Base-by-base conservation (phyloP, 2,113 vertebrate species). In the crab-eating macaque (Macaca fascicularis) region DNA sequence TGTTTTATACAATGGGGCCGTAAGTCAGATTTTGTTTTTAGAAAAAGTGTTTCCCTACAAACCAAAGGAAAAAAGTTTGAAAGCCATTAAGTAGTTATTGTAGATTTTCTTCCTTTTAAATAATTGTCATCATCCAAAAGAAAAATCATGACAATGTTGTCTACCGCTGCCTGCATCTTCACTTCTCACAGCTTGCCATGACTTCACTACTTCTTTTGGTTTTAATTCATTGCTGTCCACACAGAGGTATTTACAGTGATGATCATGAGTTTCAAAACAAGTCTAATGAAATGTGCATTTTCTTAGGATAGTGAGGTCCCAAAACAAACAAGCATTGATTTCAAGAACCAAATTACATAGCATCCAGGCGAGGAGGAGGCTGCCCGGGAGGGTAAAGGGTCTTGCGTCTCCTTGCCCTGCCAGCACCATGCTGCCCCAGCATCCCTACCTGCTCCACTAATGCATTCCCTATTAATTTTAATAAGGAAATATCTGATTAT, bases 201-300 rank as follows among this genome's bases (percentile, higher is more conserved):
- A 76, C 55, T n/a, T 72, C 22, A 10, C 43, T 9, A 4, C 92
- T 76, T 75, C 64, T 55, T 52, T 69, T 22, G 72, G 81, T 81
- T 94, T 96, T 91, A 52, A 91, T 89, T 83, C 84, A 79, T 92
- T 88, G 88, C 80, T 84, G 74, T 64, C 64, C 72, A 61, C 95
- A 74, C 55, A n/a, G 93, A 96, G 75, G 88, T 90, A 81, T 97
- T 96, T 90, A 93, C 57, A 80, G 83, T 76, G 79, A 90, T 25
- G 83, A 92, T 93, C 93, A 97, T 75, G 83, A 93, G 92, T 97
- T 97, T 95, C 92, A 92, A 94, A 96, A 95, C 50, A 96, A 97
- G 67, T 84, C 94, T 96, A 93, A 96, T 84, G 88, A 95, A 93
- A 97, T 84, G 86, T 92, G 55, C 86, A 17, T 90, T 94, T 96